Conservation (phyloP, 2,113 vertebrate genomes). For the Chrysemys picta region DNA sequence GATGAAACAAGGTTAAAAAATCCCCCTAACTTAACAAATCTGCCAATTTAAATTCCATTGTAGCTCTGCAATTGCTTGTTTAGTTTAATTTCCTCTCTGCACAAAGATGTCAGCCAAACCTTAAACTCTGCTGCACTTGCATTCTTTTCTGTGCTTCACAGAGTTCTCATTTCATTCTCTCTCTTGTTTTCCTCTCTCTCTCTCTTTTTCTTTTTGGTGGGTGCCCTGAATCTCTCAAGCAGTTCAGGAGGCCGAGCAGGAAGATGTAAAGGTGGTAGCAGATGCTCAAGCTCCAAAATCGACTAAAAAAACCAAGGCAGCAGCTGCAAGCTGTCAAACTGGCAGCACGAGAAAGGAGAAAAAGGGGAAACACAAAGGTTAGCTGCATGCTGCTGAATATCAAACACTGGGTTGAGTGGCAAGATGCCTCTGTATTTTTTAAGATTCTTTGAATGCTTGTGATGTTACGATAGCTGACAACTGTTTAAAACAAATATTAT, state of each 20-base stretch:
- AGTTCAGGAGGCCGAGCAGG: constrained; percentile 96
- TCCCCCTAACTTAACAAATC: neutral
- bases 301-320: constrained; percentile 90
- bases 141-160: constrained; percentile 43
- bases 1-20: neutral
- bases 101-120: constrained; percentile 16
- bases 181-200: neutral
- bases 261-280: constrained; percentile 86
- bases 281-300: constrained; percentile 89
- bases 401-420: constrained; percentile 24
- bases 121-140: constrained; percentile 26
- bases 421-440: neutral
- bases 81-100: constrained; percentile 1
- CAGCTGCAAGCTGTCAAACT: constrained; percentile 88
- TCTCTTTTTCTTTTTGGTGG: constrained; percentile 36
- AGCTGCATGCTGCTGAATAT: constrained; percentile 76
- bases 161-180: constrained; percentile 51
- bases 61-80: constrained; percentile 29
- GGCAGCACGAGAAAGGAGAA: constrained; percentile 93
- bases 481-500: neutral
- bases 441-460: neutral
- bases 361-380: constrained; percentile 97
- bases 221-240: constrained; percentile 70
- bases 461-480: neutral
- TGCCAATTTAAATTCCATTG: neutral